These are phyloP conservation scores for Gymnoscelis rufifasciata DNA, from an alignment of 2,888 invertebrate species.

Conservation along the genomic window DNA sequence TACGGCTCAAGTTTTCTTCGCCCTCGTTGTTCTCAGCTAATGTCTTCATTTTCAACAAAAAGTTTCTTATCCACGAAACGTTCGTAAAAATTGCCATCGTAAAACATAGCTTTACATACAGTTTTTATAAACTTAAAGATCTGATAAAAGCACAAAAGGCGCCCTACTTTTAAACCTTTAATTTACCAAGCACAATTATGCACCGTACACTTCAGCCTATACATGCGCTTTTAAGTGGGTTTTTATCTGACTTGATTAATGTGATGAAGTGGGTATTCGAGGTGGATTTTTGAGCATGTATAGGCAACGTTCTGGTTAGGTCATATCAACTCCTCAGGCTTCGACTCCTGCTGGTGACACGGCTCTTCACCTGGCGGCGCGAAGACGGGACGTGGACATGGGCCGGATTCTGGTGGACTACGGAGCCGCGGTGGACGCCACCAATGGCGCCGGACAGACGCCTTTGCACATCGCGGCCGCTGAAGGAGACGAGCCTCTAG, in stretches of 20 bases:
- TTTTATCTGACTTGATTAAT: no score
- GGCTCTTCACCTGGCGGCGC: conserved; percentile 96
- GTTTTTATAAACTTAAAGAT: not conserved
- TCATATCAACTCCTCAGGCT: conserved; percentile 68
- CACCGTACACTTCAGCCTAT: no score
- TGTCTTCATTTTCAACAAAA: conserved; percentile 23
- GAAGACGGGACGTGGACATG: conserved; percentile 95
- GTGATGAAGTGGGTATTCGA: not conserved
- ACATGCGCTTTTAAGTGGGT: no score
- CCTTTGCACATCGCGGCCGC: conserved; percentile 97
- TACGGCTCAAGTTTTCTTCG: conserved; percentile 19
- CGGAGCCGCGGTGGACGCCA: conserved; percentile 93
- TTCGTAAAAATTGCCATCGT: not conserved
- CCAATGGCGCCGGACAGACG: conserved; percentile 96
- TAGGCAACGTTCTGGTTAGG: conserved; percentile 13
- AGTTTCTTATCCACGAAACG: conserved; percentile 1
- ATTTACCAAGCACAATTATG: no score
- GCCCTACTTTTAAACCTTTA: not conserved
- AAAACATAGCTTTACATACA: not conserved
- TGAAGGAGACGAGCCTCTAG: conserved; percentile 95
- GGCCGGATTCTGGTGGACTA: conserved; percentile 94
- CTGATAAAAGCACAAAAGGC: not conserved
- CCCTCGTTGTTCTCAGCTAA: conserved; percentile 17
- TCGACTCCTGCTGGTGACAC: conserved; percentile 93
- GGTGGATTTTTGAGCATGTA: not conserved